A percentile compares a stretch with the other conserved stretches of the same genome.
These are phyloP conservation scores for Phortica variegata DNA, from an alignment of 1,140 invertebrate genomes.

Conservation along the genomic window DNA sequence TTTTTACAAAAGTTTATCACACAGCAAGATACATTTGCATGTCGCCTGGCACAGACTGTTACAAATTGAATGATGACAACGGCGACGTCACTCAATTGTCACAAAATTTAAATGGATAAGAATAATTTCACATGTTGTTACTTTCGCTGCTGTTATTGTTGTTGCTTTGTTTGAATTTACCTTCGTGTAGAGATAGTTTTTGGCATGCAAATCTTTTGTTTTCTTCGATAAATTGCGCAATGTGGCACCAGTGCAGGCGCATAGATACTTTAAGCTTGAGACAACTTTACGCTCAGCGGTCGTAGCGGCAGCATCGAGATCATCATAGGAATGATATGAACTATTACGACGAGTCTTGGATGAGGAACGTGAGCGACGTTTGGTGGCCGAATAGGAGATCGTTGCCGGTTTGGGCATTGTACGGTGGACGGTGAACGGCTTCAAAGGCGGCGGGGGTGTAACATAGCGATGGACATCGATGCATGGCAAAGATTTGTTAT, in stretches of 20 bases:
- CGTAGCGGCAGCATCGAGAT: slow-evolving; percentile 38
- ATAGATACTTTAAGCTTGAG: slow-evolving; percentile 47
- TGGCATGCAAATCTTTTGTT: slow-evolving; percentile 51
- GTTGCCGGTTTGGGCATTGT: slow-evolving; percentile 7
- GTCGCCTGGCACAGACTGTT: no score
- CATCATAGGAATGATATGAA: slow-evolving; percentile 48
- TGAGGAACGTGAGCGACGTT: slow-evolving; percentile 27
- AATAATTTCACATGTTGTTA: background rate
- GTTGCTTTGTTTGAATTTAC: slow-evolving; percentile 27
- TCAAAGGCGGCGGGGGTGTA: background rate
- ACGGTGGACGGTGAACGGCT: background rate
- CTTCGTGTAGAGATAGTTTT: slow-evolving; percentile 51
- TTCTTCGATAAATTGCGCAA: slow-evolving; percentile 50
- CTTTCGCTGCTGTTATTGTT: background rate
- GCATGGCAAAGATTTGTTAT: slow-evolving; percentile 4
- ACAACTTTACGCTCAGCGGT: slow-evolving; percentile 48
- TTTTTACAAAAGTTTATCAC: no score
- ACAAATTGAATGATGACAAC: no score
- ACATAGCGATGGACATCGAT: slow-evolving; percentile 3
- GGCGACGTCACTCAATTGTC: no score
- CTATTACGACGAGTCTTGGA: slow-evolving; percentile 39
- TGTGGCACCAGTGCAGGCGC: slow-evolving; percentile 49
- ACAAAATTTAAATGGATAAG: background rate
- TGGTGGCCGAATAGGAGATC: slow-evolving; percentile 3
- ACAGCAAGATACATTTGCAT: no score